phyloP scores from a whole-genome alignment of 2,113 vertebrate species.

The Brachionichthys hirsutus region DNA sequence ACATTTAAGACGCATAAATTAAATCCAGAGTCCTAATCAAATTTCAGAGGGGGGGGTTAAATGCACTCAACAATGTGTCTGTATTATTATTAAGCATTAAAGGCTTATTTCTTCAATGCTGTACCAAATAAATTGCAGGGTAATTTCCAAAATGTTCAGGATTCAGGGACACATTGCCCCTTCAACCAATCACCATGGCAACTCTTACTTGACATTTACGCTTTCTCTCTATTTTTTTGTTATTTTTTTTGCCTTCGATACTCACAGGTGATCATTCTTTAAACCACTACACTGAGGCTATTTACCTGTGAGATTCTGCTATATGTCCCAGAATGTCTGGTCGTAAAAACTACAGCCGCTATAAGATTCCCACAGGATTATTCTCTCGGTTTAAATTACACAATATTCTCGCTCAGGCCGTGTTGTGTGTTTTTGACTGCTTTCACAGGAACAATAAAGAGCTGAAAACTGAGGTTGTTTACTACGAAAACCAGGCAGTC shows the following conservation, averaged over 20 bases:
- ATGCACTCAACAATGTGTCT: conserved; percentile 18
- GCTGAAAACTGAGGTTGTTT: conserved; percentile 2
- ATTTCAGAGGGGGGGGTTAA: conserved; percentile 35
- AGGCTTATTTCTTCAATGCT: conserved; percentile 39
- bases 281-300: conserved; percentile 36
- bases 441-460: neutral
- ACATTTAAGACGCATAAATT: conserved; percentile 53
- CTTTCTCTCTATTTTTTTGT: too few species aligned
- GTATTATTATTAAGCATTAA: conserved; percentile 39
- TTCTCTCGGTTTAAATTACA: conserved; percentile 16
- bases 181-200: conserved; percentile 80
- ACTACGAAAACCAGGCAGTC: neutral
- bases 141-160: too few species aligned
- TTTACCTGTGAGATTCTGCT: conserved; percentile 29
- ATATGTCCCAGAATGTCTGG: conserved; percentile 42
- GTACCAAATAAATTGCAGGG: conserved; percentile 48
- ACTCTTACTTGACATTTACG: conserved; percentile 71
- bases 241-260: conserved; percentile 55
- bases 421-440: conserved; percentile 8
- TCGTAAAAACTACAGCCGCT: conserved; percentile 16
- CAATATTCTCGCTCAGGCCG: neutral
- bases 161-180: too few species aligned
- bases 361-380: conserved; percentile 20
- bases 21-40: conserved; percentile 43
- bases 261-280: conserved; percentile 60